Conservation (phyloP, 92 coral and sea anemone genomes). For the Meandrina meandrites region DNA sequence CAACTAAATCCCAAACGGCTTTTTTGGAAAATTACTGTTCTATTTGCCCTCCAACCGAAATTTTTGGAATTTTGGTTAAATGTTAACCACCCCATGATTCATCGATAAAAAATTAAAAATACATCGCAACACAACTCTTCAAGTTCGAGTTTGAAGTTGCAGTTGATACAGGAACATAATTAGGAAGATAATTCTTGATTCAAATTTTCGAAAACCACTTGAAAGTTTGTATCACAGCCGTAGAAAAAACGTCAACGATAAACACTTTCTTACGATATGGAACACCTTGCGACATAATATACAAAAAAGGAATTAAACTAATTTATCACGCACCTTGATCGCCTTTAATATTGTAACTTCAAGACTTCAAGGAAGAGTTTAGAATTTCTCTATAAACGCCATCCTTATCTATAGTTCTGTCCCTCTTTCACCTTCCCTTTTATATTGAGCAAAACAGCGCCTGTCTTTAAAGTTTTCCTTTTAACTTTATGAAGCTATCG, state of each 20-base stretch:
- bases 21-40: too few relatives aligned
- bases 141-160: neutral
- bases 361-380: neutral
- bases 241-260: neutral
- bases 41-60: too few relatives aligned
- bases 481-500: neutral
- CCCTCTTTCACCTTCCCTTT: too few relatives aligned
- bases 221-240: neutral
- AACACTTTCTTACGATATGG: neutral
- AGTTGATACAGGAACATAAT: neutral
- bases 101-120: neutral
- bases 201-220: neutral
- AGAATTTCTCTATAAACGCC: neutral
- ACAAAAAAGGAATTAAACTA: neutral
- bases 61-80: too few relatives aligned
- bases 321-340: neutral
- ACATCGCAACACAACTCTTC: neutral
- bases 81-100: too few relatives aligned
- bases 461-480: neutral
- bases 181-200: neutral
- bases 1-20: too few relatives aligned
- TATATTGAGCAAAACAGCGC: neutral
- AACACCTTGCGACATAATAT: neutral
- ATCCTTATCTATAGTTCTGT: neutral
- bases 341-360: neutral